A percentile compares a stretch with the other conserved stretches of the same genome.
phyloP scores from a whole-genome alignment of 2,888 invertebrate genomes.

The Hirtodrosophila alboralis region DNA sequence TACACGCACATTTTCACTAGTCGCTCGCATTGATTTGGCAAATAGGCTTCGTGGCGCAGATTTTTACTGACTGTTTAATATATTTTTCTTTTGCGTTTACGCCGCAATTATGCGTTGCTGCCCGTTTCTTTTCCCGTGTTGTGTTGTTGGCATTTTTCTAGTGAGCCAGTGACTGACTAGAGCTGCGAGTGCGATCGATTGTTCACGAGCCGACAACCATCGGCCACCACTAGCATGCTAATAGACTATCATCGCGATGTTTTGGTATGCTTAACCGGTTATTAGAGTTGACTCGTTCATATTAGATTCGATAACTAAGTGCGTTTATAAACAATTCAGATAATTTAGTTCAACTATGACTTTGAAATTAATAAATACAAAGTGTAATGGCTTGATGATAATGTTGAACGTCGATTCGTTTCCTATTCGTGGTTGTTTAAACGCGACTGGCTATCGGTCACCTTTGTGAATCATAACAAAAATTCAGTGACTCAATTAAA shows the following conservation, averaged over 20 bases:
- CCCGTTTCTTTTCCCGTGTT: conserved; percentile 47
- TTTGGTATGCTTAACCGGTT: conserved; percentile 61
- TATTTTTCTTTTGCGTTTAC: conserved; percentile 42
- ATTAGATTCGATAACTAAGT: too few relatives aligned
- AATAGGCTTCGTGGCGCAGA: conserved; percentile 16
- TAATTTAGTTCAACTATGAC: too few relatives aligned
- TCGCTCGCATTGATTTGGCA: conserved; percentile 36
- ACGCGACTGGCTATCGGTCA: too few relatives aligned
- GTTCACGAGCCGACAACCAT: conserved; percentile 35
- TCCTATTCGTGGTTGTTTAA: too few relatives aligned
- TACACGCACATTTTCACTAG: conserved; percentile 35
- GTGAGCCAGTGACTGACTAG: conserved; percentile 50
- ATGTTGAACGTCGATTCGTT: too few relatives aligned
- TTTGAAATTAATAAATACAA: too few relatives aligned
- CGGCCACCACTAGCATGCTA: conserved; percentile 51
- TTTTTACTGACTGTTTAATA: conserved; percentile 49
- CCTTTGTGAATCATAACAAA: too few relatives aligned
- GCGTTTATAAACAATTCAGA: too few relatives aligned
- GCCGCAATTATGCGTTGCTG: conserved; percentile 54
- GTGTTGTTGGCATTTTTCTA: conserved; percentile 75
- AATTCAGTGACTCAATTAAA: too few relatives aligned
- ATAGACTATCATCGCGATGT: conserved; percentile 49
- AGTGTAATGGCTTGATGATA: too few relatives aligned
- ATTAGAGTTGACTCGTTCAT: conserved; percentile 17
- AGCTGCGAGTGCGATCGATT: conserved; percentile 38